Percentiles rank a stretch among this genome's conserved stretches.
Conservation (phyloP, 64 coral and sea anemone genomes). For the Porites australiensis region DNA sequence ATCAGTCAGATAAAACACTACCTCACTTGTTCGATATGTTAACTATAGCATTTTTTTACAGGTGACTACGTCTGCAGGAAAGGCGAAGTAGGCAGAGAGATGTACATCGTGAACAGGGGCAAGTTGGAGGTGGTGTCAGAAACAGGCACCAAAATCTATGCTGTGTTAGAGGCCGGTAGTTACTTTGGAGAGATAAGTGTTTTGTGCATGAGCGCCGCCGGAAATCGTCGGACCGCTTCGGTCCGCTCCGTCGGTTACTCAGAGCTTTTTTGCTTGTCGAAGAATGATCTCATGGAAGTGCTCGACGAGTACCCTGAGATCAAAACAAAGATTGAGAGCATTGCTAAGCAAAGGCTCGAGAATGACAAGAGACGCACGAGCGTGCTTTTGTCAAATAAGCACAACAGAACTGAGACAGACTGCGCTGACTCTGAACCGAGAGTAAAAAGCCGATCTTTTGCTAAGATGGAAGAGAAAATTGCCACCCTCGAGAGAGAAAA, state of each 20-base stretch:
- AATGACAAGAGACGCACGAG: conserved; percentile 87
- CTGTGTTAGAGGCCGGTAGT: conserved; percentile 87
- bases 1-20: too few species aligned
- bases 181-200: conserved; percentile 99
- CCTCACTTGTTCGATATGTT: not conserved
- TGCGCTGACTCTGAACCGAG: not conserved
- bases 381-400: conserved; percentile 32
- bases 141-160: conserved; percentile 81
- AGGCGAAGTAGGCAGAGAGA: conserved; percentile 97
- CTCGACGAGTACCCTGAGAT: conserved; percentile 92
- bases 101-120: conserved; percentile 98
- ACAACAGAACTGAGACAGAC: conserved; percentile 5
- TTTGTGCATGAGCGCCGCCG: conserved; percentile 76
- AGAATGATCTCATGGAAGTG: conserved; percentile 88
- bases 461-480: conserved; percentile 62
- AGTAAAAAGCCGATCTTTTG: conserved; percentile 30
- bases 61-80: conserved; percentile 96
- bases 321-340: conserved; percentile 93
- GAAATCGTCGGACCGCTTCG: conserved; percentile 93
- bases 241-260: conserved; percentile 98
- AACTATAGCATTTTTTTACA: conserved; percentile 17
- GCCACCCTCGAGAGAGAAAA: conserved; percentile 15
- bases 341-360: conserved; percentile 90
- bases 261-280: conserved; percentile 91
- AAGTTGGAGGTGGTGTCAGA: conserved; percentile 96